A percentile compares a stretch with the other conserved stretches of the same genome.
phyloP scores from a whole-genome alignment of 2,888 invertebrate species.

The Melolontha melolontha region DNA sequence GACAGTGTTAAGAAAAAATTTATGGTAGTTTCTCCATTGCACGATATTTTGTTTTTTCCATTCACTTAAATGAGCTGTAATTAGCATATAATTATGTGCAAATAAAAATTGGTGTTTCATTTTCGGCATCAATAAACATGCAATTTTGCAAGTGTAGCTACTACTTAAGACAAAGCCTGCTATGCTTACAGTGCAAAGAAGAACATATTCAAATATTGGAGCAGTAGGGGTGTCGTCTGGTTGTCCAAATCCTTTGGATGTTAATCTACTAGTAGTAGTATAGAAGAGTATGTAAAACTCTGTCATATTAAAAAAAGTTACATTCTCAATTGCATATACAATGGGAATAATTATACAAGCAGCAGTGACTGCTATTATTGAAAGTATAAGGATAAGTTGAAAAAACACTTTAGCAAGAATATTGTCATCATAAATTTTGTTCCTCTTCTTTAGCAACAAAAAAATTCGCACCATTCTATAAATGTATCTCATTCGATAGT shows the following conservation, averaged over 20 bases:
- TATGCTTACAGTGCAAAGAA: slow-evolving; percentile 14
- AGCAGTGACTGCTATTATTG: slow-evolving; percentile 5
- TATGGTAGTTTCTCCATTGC: slow-evolving; percentile 35
- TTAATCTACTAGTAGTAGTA: slow-evolving; percentile 25
- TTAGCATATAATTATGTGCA: slow-evolving; percentile 29
- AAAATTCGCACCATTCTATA: slow-evolving; percentile 25
- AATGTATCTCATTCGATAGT: slow-evolving; percentile 8
- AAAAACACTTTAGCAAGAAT: slow-evolving; percentile 6
- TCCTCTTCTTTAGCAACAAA: slow-evolving; percentile 1
- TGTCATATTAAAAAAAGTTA: slow-evolving; percentile 10
- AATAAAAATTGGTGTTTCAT: slow-evolving; percentile 32
- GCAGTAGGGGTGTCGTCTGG: neutral
- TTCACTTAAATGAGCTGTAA: neutral
- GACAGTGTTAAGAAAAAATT: slow-evolving; percentile 24
- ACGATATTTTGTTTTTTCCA: slow-evolving; percentile 13
- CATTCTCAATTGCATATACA: slow-evolving; percentile 4
- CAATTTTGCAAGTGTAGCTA: slow-evolving; percentile 9
- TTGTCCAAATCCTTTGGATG: slow-evolving; percentile 34
- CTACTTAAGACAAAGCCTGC: slow-evolving; percentile 24
- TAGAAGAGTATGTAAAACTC: slow-evolving; percentile 24
- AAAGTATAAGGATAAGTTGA: neutral
- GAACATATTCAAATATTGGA: slow-evolving; percentile 18
- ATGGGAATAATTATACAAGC: slow-evolving; percentile 18
- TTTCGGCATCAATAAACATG: slow-evolving; percentile 27
- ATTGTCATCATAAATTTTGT: slow-evolving; percentile 9